Conservation (phyloP, 2,888 invertebrate genomes). For the Drosophila barbarae region DNA sequence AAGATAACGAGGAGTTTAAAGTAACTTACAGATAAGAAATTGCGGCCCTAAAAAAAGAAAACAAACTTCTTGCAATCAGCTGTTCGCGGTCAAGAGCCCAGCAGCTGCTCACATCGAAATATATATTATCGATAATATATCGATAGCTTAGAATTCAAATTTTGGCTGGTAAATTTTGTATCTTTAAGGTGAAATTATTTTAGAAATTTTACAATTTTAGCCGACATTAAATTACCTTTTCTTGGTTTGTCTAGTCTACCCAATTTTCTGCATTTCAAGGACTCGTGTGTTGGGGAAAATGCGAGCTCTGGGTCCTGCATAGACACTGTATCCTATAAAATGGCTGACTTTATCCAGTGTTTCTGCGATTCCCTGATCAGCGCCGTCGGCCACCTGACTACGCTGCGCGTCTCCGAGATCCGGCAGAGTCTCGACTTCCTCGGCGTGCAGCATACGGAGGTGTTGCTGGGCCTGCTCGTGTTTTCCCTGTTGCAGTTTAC, state of each 20-base stretch:
- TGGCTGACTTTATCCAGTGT: constrained; percentile 31
- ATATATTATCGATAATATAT: background rate
- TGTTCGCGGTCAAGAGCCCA: background rate
- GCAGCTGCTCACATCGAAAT: background rate
- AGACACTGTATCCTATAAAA: constrained; percentile 25
- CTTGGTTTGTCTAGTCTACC: background rate
- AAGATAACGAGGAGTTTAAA: background rate
- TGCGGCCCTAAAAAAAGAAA: constrained; percentile 5
- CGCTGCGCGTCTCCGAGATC: constrained; percentile 44
- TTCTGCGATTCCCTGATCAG: constrained; percentile 7
- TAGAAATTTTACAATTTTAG: background rate
- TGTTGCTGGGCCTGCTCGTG: constrained; percentile 43
- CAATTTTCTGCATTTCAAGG: background rate
- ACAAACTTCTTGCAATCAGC: constrained; percentile 5
- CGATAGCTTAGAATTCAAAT: background rate
- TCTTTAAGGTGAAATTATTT: background rate
- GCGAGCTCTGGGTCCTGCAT: constrained; percentile 6
- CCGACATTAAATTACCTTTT: constrained; percentile 1
- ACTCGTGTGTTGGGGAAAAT: constrained; percentile 12
- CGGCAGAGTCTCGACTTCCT: constrained; percentile 56
- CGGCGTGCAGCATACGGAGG: constrained; percentile 48
- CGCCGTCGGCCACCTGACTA: constrained; percentile 30
- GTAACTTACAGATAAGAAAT: constrained; percentile 24
- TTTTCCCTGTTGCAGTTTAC: constrained; percentile 59
- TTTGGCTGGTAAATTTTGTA: background rate